Evolutionary conservation across 2,113 vertebrate species (phyloP).

Genomic region (Acrocephalus arundinaceus): DNA sequence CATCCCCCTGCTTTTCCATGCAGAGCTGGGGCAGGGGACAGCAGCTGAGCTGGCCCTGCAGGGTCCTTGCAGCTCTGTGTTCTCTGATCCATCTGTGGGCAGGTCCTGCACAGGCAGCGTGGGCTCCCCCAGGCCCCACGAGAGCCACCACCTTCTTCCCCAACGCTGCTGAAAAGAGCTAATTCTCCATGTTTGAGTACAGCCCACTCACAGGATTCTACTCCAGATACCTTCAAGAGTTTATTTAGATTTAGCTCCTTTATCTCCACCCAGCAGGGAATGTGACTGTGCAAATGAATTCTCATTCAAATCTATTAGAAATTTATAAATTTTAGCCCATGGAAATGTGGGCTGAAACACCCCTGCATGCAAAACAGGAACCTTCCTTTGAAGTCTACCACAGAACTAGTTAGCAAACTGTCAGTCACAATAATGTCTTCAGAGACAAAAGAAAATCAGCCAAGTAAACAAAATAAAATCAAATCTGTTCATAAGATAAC

Average conservation of each 20-base stretch:
- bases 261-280: background rate
- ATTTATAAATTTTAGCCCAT: background rate
- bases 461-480: background rate
- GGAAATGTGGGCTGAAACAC: background rate
- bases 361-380: background rate
- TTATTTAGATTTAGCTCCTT: background rate
- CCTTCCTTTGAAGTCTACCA: background rate
- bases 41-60: background rate
- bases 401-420: background rate
- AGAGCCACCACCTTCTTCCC: background rate
- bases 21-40: rapidly evolving
- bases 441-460: background rate
- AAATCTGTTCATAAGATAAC: background rate
- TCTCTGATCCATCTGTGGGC: background rate
- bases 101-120: background rate
- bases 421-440: background rate
- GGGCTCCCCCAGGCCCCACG: background rate
- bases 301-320: background rate
- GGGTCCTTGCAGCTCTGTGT: background rate
- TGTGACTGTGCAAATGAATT: background rate
- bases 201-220: background rate
- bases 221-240: background rate
- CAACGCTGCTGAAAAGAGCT: background rate
- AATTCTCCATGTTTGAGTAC: background rate
- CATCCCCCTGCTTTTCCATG: rapidly evolving